Evolutionary conservation across 2,888 invertebrate genomes (phyloP).

Genomic region (Geophilus truncorum): DNA sequence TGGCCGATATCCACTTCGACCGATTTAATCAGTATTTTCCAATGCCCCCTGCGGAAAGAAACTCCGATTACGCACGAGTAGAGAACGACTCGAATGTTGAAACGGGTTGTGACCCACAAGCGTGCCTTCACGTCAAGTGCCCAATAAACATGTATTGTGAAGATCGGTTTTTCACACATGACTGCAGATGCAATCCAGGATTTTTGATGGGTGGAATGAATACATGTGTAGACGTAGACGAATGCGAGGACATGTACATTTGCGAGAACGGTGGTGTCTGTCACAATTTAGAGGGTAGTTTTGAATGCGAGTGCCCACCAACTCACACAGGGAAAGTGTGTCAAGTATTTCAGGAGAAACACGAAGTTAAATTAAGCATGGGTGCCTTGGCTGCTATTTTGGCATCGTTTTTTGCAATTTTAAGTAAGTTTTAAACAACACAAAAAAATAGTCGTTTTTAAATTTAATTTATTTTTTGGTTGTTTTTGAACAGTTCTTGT

Average conservation of each 20-base stretch:
- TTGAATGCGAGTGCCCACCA: constrained; percentile 39
- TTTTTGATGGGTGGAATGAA: constrained; percentile 33
- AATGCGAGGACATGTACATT: constrained; percentile 38
- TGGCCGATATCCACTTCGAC: constrained; percentile 52
- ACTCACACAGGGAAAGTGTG: constrained; percentile 41
- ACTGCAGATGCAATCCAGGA: constrained; percentile 38
- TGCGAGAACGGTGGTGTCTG: constrained; percentile 39
- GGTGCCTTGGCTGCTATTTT: constrained; percentile 74
- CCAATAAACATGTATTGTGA: constrained; percentile 45
- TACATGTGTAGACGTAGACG: constrained; percentile 40
- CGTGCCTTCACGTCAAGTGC: constrained; percentile 44
- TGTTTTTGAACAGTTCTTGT: constrained; percentile 55
- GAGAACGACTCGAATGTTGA: constrained; percentile 86
- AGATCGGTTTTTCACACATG: constrained; percentile 50
- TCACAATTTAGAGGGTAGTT: constrained; percentile 37
- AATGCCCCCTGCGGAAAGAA: constrained; percentile 87
- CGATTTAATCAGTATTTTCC: constrained; percentile 79
- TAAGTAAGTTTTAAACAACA: constrained; percentile 59
- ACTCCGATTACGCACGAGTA: constrained; percentile 76
- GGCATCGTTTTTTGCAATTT: constrained; percentile 75
- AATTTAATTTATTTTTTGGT: constrained; percentile 40
- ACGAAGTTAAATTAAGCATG: constrained; percentile 46
- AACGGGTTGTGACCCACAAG: constrained; percentile 72
- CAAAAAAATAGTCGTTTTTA: neutral
- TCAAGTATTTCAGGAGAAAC: constrained; percentile 41